Evolutionary conservation across 2,113 vertebrate species (phyloP).

Genomic region (Micromys minutus): DNA sequence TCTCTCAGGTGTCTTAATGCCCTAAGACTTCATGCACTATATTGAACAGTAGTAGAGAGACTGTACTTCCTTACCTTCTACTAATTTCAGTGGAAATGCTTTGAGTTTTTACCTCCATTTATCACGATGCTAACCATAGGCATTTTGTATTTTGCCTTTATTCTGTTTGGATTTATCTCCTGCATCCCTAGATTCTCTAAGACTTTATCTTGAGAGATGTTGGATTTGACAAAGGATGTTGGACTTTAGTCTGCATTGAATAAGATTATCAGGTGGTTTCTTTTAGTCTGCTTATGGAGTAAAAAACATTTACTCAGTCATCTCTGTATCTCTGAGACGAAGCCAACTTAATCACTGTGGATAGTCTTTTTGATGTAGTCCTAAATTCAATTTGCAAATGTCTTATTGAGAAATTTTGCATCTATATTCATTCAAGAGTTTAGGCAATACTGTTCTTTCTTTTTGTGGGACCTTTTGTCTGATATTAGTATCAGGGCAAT

Average conservation of each 20-base stretch:
- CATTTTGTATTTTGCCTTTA: neutral
- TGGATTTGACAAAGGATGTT: neutral
- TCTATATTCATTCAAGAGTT: neutral
- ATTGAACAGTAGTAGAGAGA: neutral
- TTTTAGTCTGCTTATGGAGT: neutral
- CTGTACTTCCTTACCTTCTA: neutral
- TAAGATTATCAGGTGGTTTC: neutral
- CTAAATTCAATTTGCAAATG: neutral
- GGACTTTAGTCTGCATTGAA: neutral
- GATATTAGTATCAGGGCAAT: neutral
- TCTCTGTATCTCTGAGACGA: neutral
- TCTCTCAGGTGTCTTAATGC: neutral
- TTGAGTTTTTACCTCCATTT: neutral
- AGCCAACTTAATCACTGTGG: neutral
- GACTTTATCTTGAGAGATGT: neutral
- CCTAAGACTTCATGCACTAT: neutral
- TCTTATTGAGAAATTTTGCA: neutral
- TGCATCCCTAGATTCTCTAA: neutral
- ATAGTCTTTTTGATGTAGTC: constrained; percentile 43
- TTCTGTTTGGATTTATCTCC: neutral
- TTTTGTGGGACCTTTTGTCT: neutral
- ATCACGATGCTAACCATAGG: neutral
- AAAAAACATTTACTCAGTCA: neutral
- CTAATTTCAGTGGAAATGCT: neutral
- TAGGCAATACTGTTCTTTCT: neutral